Evolutionary conservation across 2,113 vertebrate genomes (phyloP), one percentile per base, ranked within the genome.

Genomic region (Cololabis saira): DNA sequence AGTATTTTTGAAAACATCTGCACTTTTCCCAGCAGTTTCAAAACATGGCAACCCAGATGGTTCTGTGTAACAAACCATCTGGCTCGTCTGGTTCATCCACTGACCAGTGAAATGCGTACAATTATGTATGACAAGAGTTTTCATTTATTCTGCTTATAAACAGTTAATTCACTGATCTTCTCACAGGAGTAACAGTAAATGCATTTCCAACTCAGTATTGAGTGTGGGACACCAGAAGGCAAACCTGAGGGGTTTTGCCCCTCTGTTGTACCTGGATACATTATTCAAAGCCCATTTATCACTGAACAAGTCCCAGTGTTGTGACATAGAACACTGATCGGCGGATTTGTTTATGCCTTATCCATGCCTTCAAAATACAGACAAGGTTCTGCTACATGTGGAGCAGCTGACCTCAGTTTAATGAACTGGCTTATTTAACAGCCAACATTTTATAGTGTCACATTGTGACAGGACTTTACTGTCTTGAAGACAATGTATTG

Each of bases 281-380:
- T 90, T 88, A 90, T 88, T 88, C 82, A 90, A 67, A 82, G 69
- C 49, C 65, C 78, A 85, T 88, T 85, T 53, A 88, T 88, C 83
- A 90, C 82, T 69, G 67, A 63, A 64, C 68, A 81, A 71, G 65
- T 83, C 80, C 61, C 78, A 21, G 67, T 57, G 76, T 68, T 67
- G 68, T 71, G 67, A 80, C 73, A 78, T 75, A 81, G 73, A 83
- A 78, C 62, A 77, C 81, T 75, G 62, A 15, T 59, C 14, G 60
- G 59, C 64, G 81, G 56, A 6, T 90, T 90, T 82, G 75, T 88
- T 85, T 76, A 80, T 74, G 67, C 72, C 81, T 80, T 84, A 81
- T 82, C 87, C 75, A 86, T 83, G 75, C 37, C 71, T 63, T 71
- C 54, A 77, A 75, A 78, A 78, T 61, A 67, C 68, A 63, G 49